Percentiles rank a stretch among this genome's conserved stretches.
Evolutionary conservation across 2,797 vertebrate genomes (phyloP).

Genomic region (Eremophila alpestris): DNA sequence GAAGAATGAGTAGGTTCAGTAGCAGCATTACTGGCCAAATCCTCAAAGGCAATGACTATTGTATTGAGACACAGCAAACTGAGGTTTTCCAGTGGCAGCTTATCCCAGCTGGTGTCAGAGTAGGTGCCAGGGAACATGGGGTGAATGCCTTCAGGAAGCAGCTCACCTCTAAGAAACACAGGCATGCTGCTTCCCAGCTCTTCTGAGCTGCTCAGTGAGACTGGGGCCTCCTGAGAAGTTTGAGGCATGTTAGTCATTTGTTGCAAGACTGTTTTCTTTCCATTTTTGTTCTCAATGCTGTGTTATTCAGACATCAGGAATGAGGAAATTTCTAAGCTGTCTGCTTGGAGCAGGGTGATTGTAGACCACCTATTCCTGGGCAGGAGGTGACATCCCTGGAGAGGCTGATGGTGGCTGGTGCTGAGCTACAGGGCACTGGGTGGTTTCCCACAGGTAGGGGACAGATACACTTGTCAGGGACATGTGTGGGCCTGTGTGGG

Average conservation of each 20-base stretch:
- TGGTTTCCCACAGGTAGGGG: not conserved
- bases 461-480: conserved; percentile 20
- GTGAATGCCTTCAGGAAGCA: conserved; percentile 25
- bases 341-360: conserved; percentile 34
- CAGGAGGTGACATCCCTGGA: not conserved
- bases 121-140: fast-evolving
- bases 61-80: not conserved
- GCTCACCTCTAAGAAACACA: not conserved
- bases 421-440: not conserved
- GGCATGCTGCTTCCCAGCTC: not conserved
- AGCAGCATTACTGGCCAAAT: not conserved
- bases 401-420: not conserved
- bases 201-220: not conserved
- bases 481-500: not conserved
- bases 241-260: conserved; percentile 41
- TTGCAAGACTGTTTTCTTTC: conserved; percentile 43
- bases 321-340: conserved; percentile 53
- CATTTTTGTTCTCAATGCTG: not conserved
- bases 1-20: not conserved
- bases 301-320: not conserved
- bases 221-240: conserved; percentile 38
- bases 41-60: not conserved
- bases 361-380: not conserved
- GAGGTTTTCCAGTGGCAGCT: not conserved
- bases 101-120: not conserved